phyloP scores from a whole-genome alignment of 1,140 invertebrate species.

The Stegodyphus dumicola region DNA sequence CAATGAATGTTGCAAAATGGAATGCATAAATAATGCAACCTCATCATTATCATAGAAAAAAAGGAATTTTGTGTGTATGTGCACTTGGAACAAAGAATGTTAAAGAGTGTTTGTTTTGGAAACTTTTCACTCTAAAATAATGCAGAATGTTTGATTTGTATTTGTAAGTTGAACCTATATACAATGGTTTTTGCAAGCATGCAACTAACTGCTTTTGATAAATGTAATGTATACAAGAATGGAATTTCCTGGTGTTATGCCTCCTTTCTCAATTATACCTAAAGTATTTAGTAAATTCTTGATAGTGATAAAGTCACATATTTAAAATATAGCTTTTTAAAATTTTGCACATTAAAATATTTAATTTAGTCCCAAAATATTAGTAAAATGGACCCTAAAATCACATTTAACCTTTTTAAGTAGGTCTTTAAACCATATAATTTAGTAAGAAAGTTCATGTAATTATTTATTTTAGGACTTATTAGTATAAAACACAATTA shows the following conservation, averaged over 20 bases:
- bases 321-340: no score
- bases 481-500: no score
- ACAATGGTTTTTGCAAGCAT: slow-evolving; percentile 47
- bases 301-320: no score
- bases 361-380: no score
- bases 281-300: no score
- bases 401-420: no score
- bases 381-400: no score
- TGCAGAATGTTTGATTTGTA: slow-evolving; percentile 49
- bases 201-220: slow-evolving; percentile 51
- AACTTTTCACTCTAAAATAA: slow-evolving; percentile 48
- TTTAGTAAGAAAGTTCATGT: no score
- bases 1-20: neutral
- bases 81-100: slow-evolving; percentile 57
- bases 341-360: no score
- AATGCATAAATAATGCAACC: neutral
- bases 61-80: slow-evolving; percentile 52
- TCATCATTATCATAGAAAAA: slow-evolving; percentile 34
- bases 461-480: no score
- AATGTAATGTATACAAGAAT: slow-evolving; percentile 52
- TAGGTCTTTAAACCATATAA: no score
- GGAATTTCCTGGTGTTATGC: neutral
- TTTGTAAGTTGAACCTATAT: slow-evolving; percentile 31
- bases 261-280: neutral
- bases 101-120: slow-evolving; percentile 47